Evolutionary conservation across 1,140 invertebrate species (phyloP).

Genomic region (Caerostris extrusa): DNA sequence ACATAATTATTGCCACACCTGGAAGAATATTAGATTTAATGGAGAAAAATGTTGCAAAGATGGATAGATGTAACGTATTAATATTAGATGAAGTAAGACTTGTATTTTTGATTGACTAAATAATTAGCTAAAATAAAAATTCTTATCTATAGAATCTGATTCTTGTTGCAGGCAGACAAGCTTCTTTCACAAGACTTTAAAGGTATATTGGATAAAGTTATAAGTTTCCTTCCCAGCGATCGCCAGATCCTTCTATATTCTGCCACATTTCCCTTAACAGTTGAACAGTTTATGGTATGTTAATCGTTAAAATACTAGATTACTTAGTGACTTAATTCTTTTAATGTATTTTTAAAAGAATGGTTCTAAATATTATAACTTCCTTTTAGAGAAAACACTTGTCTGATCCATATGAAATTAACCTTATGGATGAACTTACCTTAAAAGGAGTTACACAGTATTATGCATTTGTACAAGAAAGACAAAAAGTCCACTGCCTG

Average conservation of each 20-base stretch:
- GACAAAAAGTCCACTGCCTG: conserved; percentile 99
- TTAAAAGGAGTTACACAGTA: conserved; percentile 99
- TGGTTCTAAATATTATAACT: neutral
- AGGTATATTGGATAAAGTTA: conserved; percentile 98
- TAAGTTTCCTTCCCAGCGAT: conserved; percentile 94
- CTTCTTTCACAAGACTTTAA: conserved; percentile 99
- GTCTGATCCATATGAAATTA: conserved; percentile 98
- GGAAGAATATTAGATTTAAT: conserved; percentile 99
- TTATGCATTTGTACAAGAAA: conserved; percentile 99
- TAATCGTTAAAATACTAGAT: too few species aligned
- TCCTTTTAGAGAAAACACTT: conserved; percentile 91
- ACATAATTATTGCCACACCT: conserved; percentile 99
- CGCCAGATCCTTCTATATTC: conserved; percentile 99
- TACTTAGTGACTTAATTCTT: too few species aligned
- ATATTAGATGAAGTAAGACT: conserved; percentile 93
- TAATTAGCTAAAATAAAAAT: neutral
- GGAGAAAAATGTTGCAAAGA: conserved; percentile 98
- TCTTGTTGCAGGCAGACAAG: conserved; percentile 91
- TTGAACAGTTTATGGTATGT: conserved; percentile 98
- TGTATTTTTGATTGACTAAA: neutral
- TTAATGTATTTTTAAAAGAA: too few species aligned
- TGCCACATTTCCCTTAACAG: conserved; percentile 99
- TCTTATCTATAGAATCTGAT: neutral
- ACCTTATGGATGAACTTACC: conserved; percentile 99
- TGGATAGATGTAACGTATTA: conserved; percentile 97